Evolutionary conservation across 2,888 invertebrate species (phyloP), one percentile per base, ranked within the genome.

Genomic region (Lomographa bimaculata): DNA sequence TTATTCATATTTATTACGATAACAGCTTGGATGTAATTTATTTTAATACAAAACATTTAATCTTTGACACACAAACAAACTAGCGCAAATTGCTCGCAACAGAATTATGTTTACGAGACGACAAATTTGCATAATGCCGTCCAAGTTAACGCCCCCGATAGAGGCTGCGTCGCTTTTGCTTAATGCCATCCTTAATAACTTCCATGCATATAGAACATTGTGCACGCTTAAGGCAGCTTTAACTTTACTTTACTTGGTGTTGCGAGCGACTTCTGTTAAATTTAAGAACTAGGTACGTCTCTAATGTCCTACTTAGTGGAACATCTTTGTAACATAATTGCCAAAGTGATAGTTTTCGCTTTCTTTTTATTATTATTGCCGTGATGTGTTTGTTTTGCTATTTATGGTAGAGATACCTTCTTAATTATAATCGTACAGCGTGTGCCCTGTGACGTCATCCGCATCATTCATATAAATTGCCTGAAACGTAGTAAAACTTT

Each of bases 41-140:
- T 29, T 28, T 17, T 19, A 6, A 10, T 9, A 5, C 20, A 5
- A 29, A 5, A 19, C n/a, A 23, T 32, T 21, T 32, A 14, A 32
- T 32, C 10, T 26, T 25, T 40, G 26, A n/a, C 11, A 23, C n/a
- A 17, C 11, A 20, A 41, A 29, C 41, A 41, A 41, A 35, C 41
- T 30, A 35, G 3, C 21, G 26, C 16, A 26, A 35, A 30, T 35
- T 20, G 24, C 28, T 28, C 11, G 19, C 28, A 34, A 29, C 40
- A 14, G 9, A 29, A 35, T 41, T 28, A 35, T 35, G 35, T 35
- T 41, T 26, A 35, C 25, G 35, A 41, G 35, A 20, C 7, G 8
- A 20, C 10, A 7, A n/a, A 16, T 41, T 35, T 41, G 30, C 41
- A 35, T 41, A 41, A 41, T 7, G 19, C 21, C 35, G 25, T 41